Base-by-base conservation (phyloP, 35 echinoderm and acorn worm genomes). In the Strongylocentrotus purpuratus region DNA sequence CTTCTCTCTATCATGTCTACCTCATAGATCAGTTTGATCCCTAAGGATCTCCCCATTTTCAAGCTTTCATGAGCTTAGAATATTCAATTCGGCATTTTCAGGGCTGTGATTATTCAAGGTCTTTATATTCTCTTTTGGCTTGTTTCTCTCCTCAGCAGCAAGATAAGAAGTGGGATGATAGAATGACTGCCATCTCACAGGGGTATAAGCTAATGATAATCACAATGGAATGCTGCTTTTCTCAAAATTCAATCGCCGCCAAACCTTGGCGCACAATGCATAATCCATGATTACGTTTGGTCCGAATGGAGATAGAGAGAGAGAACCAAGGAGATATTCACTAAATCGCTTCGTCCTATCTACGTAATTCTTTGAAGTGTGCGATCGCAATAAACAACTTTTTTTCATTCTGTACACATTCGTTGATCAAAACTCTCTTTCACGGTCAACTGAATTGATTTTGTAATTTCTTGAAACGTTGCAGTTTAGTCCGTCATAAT, bases 241-340 rank as follows among this genome's bases (percentile, higher is more conserved):
- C 61, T 28, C 22, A 4, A 78, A 78, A 78, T 78, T 78, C 65
- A 78, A n/a, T 78, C 22, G 28, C 65, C 7, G 65, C 65, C 65
- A 18, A 55, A 78, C 65, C 50, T 78, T 78, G 28, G 65, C 28
- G 50, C 50, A 55, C 28, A n/a, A n/a, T 78, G 65, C 65, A 22
- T 78, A 78, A 78, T 78, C 65, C 65, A 78, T 78, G 65, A 78
- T 78, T 78, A 78, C 65, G 65, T 78, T 78, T 78, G 65, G 65
- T 78, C 4, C 33, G n/a, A 11, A 86, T 9, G 18, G 85, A 86
- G 85, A 88, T 17, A 9, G 87, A 88, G 87, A 88, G 22, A 18
- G 87, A 13, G 87, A 89, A 46, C 32, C 33, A 89, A 46, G 20
- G 87, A 89, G 8, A 89, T 78, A 55, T 55, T 55, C 50, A 55